These are phyloP conservation scores for Nyctalus aviator DNA, from an alignment of 2,797 vertebrate species.

Conservation along the genomic window DNA sequence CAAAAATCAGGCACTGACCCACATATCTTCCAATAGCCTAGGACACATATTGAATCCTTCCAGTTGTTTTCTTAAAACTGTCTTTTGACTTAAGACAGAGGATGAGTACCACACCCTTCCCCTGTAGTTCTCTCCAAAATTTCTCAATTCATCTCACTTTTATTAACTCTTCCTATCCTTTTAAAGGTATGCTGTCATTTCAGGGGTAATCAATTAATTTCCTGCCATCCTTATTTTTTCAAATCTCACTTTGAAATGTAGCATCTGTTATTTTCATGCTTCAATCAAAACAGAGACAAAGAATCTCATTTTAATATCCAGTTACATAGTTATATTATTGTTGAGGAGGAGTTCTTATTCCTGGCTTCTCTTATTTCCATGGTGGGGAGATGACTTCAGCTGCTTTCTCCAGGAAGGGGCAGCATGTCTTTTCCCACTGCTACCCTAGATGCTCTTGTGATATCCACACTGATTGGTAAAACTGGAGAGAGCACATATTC, in stretches of 20 bases:
- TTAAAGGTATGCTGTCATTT: not conserved
- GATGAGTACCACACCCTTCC: not conserved
- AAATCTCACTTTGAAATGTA: conserved; percentile 17
- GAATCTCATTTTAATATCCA: conserved; percentile 11
- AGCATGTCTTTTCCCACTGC: not conserved
- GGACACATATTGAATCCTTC: not conserved
- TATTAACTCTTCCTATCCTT: not conserved
- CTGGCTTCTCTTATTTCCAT: not conserved
- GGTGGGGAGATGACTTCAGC: not conserved
- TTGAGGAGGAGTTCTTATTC: not conserved
- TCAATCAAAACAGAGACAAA: not conserved
- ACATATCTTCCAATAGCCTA: not conserved
- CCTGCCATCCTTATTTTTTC: not conserved
- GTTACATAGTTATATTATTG: not conserved
- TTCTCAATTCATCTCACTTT: not conserved
- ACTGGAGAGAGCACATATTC: not conserved
- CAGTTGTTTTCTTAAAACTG: not conserved
- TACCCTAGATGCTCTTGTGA: not conserved
- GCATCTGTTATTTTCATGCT: not conserved
- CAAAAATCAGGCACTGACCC: not conserved
- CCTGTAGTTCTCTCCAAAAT: not conserved
- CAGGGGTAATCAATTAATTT: not conserved
- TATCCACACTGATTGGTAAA: not conserved
- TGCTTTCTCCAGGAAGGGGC: not conserved
- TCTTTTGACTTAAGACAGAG: not conserved